Evolutionary conservation across 1,140 invertebrate species (phyloP), one percentile per base, ranked within the genome.

Genomic region (Cydia pomonella): DNA sequence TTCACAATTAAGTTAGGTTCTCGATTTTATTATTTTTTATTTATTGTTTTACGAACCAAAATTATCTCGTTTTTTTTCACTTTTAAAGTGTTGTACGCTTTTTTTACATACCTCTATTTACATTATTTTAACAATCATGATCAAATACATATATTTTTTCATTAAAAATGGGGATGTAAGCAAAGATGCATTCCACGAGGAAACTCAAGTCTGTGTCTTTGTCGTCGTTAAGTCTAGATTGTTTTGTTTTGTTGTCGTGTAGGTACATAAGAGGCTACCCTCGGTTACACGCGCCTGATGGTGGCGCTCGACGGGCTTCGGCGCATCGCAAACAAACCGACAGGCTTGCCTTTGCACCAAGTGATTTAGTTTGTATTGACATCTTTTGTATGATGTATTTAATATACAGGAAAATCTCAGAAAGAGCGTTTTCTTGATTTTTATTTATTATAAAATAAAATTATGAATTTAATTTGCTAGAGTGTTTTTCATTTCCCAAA

Each of bases 371-470:
- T 92, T 89, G 88, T 91, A 91, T 90, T 88, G 85, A 90, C 90
- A 91, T 93, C 90, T 92, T 93, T 93, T 93, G 91, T 93, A 93
- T 90, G 88, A 90, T 92, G 90, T 93, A 93, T 93, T 92, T 93
- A 89, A 89, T 91, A 91, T 91, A 91, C 83, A 78, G 88, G 84
- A 91, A 88, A 91, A 89, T 88, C 88, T 92, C 91, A 85, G 82
- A 86, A 88, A 82, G 89, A 91, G 91, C 82, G 85, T 92, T 92
- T 91, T 88, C 91, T 89, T 90, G 85, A 89, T 90, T 92, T 92
- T 93, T 93, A 91, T 92, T 93, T 93, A 92, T 91, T 93, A 89
- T 88, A 87, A 93, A 93, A 92, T 92, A 93, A 93, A 93, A 90
- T 88, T 92, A 93, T 92, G 88, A 92, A 92, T 92, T 93, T 93